Base-by-base conservation (phyloP, 2,113 vertebrate species). In the Gymnorhina tibicen region DNA sequence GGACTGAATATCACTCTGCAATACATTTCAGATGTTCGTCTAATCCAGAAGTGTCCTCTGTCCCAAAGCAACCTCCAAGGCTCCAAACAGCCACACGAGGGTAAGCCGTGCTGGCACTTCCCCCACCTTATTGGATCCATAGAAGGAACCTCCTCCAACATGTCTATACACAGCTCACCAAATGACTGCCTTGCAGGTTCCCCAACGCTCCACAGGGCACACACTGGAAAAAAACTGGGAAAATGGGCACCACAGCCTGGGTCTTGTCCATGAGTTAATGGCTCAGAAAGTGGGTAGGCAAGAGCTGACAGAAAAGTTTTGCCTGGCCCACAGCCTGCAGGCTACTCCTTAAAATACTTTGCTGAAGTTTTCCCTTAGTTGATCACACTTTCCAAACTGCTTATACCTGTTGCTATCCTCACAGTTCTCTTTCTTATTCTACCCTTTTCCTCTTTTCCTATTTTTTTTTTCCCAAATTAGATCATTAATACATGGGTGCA, bases 161-260 rank as follows among this genome's bases (percentile, higher is more conserved):
- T 0, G 4, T 69, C 39, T 12, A 7, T 1, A 13, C 15, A 9
- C 0, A 0, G 39, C 16, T 80, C 49, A 56, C 18, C 58, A 32
- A 27, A 52, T 4, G 2, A 86, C 37, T 21, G 28, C 16, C 33
- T 55, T 70, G 23, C 44, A 42, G 30, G 26, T 53, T 32, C 28
- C 37, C 27, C 14, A 60, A 3, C 12, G 10, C 16, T 35, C 32
- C 53, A n/a, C 3, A 27, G 2, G 2, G 9, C 37, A 84, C 20
- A 15, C 2, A 19, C 0, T 56, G 58, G 46, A 35, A 78, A 22
- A 78, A 83, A 67, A 55, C 1, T 19, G 49, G 44, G 35, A 47
- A 78, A 87, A 47, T 26, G 41, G 41, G 53, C 62, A 78, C 35
- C 56, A 59, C 33, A 68, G 6, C 8, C n/a, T 56, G 58, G 28